A percentile compares a stretch with the other conserved stretches of the same genome.
These are phyloP conservation scores for Ibycter americanus DNA, from an alignment of 2,797 vertebrate species.

Conservation along the genomic window DNA sequence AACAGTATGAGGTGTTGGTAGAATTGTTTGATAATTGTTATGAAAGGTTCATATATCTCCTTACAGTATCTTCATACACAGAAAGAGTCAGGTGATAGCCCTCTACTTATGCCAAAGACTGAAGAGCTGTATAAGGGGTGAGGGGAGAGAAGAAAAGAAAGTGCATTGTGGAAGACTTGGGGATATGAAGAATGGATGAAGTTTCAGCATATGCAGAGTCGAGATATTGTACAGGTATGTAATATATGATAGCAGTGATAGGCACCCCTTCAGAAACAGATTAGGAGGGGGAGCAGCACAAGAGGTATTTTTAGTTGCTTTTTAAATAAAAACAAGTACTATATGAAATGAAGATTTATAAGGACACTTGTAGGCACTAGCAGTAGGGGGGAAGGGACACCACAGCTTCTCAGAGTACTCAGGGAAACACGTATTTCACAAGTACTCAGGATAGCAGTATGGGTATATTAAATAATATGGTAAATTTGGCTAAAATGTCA, in stretches of 20 bases:
- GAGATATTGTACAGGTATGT: not conserved
- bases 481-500: not conserved
- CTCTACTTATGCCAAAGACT: not conserved
- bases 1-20: not conserved
- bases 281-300: not conserved
- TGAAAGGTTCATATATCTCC: not conserved
- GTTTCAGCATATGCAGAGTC: not conserved
- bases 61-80: not conserved
- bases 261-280: not conserved
- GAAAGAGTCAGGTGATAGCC: not conserved
- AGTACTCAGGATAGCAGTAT: not conserved
- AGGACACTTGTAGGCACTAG: not conserved
- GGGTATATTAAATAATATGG: not conserved
- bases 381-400: not conserved
- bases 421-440: not conserved
- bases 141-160: not conserved
- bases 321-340: not conserved
- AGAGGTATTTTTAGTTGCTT: not conserved
- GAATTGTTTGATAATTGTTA: not conserved
- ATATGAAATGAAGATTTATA: not conserved
- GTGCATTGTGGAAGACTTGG: not conserved
- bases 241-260: not conserved
- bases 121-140: not conserved
- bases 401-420: not conserved
- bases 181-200: not conserved